Percentiles rank a stretch among this genome's conserved stretches.
Evolutionary conservation across 2,113 vertebrate genomes (phyloP).

Genomic region (Narcine bancroftii): DNA sequence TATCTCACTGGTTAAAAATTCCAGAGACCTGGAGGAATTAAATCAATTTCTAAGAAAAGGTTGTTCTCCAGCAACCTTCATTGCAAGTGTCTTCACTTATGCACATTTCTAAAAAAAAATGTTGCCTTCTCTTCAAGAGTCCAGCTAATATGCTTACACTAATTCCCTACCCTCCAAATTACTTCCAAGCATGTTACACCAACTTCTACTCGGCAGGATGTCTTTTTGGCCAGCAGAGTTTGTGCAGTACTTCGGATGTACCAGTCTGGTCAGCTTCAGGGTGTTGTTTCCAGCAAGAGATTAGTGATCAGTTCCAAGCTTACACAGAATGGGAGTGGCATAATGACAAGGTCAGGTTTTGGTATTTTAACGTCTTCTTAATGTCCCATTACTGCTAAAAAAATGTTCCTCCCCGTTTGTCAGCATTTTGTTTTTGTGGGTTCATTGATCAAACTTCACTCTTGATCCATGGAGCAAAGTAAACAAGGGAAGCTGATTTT

Average conservation of each 20-base stretch:
- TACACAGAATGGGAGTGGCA: background rate
- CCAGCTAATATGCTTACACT: background rate
- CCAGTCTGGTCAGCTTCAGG: background rate
- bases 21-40: background rate
- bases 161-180: too few relatives aligned
- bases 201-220: background rate
- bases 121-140: background rate
- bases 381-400: background rate
- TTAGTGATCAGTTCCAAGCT: background rate
- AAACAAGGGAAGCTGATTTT: too few relatives aligned
- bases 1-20: background rate
- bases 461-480: too few relatives aligned
- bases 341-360: background rate
- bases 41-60: background rate
- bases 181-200: background rate
- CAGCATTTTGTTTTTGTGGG: background rate
- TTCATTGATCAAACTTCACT: background rate
- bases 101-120: background rate
- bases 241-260: background rate
- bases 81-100: background rate
- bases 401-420: background rate
- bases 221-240: background rate
- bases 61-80: background rate
- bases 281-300: background rate
- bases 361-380: background rate